These are phyloP conservation scores for Paguma larvata DNA, from an alignment of 2,797 vertebrate species.

Conservation along the genomic window DNA sequence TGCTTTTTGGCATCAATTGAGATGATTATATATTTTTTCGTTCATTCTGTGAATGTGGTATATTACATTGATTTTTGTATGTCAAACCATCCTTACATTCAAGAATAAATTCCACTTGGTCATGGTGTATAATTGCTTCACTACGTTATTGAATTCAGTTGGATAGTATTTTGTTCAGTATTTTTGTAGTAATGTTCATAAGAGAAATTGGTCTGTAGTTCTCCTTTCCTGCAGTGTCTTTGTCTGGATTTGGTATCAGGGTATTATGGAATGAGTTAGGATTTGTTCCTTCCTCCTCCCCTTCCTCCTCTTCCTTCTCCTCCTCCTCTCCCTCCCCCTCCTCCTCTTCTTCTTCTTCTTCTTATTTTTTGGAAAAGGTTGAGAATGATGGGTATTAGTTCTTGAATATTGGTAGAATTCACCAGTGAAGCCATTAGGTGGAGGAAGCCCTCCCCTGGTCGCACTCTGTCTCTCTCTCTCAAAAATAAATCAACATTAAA, in stretches of 20 bases:
- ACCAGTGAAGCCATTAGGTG: neutral
- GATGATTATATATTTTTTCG: neutral
- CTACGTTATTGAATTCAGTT: neutral
- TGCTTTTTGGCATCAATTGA: neutral
- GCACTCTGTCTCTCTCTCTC: too few species aligned
- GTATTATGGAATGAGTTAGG: neutral
- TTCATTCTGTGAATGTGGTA: neutral
- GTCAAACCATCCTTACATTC: neutral
- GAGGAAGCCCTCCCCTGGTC: too few species aligned
- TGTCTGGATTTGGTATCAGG: neutral
- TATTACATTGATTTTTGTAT: neutral
- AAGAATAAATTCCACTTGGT: neutral
- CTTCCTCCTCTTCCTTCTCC: too few species aligned
- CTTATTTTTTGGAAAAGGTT: neutral
- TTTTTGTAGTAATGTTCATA: neutral
- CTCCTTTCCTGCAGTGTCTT: neutral
- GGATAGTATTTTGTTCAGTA: neutral
- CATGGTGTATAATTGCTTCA: neutral
- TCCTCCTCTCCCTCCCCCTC: neutral
- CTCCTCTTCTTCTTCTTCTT: neutral
- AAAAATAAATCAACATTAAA: too few species aligned
- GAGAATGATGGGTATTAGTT: neutral
- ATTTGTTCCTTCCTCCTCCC: neutral
- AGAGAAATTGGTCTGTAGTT: neutral
- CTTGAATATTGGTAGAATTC: neutral